Percentiles rank a stretch among this genome's conserved stretches.
These are phyloP conservation scores for Athripsodes cinereus DNA, from an alignment of 2,888 invertebrate species.

Conservation along the genomic window DNA sequence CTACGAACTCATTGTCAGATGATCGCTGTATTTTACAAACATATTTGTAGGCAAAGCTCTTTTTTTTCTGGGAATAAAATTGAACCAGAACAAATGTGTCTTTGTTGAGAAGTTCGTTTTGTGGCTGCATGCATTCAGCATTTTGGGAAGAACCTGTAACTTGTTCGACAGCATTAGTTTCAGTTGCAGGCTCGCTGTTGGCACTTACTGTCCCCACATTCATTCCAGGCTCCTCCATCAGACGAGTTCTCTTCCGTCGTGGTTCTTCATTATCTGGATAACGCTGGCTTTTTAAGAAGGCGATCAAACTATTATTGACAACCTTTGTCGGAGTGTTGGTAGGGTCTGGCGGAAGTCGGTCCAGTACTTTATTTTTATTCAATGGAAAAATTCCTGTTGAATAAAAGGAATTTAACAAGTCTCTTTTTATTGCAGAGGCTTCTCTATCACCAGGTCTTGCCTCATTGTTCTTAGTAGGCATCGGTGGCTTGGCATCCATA, in stretches of 20 bases:
- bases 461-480: slow-evolving; percentile 5
- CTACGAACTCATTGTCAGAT: neutral
- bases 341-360: neutral
- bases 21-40: neutral
- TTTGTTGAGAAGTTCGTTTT: slow-evolving; percentile 4
- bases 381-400: neutral
- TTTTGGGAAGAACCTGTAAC: slow-evolving; percentile 1
- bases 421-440: slow-evolving; percentile 5
- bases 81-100: slow-evolving; percentile 5
- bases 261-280: slow-evolving; percentile 5
- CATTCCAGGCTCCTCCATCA: slow-evolving; percentile 4
- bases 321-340: slow-evolving; percentile 1
- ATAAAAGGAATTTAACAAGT: slow-evolving; percentile 1
- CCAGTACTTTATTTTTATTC: neutral
- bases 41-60: neutral
- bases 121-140: slow-evolving; percentile 5
- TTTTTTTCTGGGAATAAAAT: neutral
- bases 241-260: slow-evolving; percentile 5
- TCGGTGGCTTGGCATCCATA: slow-evolving; percentile 3
- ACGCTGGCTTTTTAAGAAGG: slow-evolving; percentile 5
- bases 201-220: slow-evolving; percentile 4
- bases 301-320: neutral
- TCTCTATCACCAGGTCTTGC: slow-evolving; percentile 5
- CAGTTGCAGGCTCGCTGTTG: slow-evolving; percentile 5
- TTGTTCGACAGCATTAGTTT: slow-evolving; percentile 4